phyloP scores from a whole-genome alignment of 2,113 vertebrate species.

The Mola mola region DNA sequence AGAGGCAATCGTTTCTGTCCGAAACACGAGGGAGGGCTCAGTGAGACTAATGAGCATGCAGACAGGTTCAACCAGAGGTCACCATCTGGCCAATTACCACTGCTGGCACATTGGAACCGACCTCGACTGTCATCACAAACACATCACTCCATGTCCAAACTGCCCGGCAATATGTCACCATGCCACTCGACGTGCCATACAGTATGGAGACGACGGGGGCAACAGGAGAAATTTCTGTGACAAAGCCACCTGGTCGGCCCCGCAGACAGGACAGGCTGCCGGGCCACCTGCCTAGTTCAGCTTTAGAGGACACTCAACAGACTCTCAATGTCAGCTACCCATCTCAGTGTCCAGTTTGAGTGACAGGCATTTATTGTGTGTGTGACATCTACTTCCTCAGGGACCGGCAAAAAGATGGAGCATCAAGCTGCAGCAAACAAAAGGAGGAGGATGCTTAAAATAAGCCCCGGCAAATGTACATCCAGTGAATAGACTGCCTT shows the following conservation, averaged over 20 bases:
- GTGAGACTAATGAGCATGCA: conserved; percentile 86
- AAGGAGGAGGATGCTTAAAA: conserved; percentile 25
- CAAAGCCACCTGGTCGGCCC: conserved; percentile 78
- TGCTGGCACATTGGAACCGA: conserved; percentile 88
- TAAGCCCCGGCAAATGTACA: conserved; percentile 10
- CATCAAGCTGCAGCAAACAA: conserved; percentile 37
- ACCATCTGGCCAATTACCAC: conserved; percentile 92
- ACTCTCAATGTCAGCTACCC: conserved; percentile 71
- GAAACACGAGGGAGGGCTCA: conserved; percentile 60
- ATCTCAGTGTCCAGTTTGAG: conserved; percentile 60
- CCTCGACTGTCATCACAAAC: conserved; percentile 88
- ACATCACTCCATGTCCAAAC: conserved; percentile 81
- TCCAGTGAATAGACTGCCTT: neutral
- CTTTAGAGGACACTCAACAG: conserved; percentile 68
- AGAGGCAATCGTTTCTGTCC: conserved; percentile 3
- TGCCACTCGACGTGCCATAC: conserved; percentile 76
- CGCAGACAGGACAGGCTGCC: conserved; percentile 68
- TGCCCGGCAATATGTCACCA: conserved; percentile 79
- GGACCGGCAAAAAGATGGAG: conserved; percentile 8
- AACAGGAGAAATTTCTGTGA: conserved; percentile 74
- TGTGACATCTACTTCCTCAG: conserved; percentile 47
- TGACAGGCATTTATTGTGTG: conserved; percentile 67
- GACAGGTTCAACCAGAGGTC: conserved; percentile 90
- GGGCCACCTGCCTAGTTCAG: conserved; percentile 71
- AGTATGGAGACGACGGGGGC: conserved; percentile 67